phyloP scores from a whole-genome alignment of 1,140 invertebrate genomes.

The Eupristina koningsbergeri region DNA sequence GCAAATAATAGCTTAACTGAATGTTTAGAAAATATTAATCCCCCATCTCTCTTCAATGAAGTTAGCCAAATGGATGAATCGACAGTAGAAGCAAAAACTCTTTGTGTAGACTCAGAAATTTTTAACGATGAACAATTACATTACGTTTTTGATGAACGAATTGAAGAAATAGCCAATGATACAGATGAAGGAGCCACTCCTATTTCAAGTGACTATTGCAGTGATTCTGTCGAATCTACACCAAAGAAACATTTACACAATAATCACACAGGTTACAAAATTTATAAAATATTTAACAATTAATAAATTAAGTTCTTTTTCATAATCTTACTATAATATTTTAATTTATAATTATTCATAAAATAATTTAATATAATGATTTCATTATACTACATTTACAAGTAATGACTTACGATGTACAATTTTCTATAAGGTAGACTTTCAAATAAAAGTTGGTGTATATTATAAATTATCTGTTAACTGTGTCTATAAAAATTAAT shows the following conservation, averaged over 20 bases:
- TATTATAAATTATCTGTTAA: no score
- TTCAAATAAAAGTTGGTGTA: no score
- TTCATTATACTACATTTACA: no score
- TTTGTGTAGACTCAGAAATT: slow-evolving; percentile 71
- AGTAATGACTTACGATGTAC: no score
- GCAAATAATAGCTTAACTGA: slow-evolving; percentile 74
- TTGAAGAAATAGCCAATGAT: slow-evolving; percentile 65
- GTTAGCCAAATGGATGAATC: slow-evolving; percentile 78
- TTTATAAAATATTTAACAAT: neutral
- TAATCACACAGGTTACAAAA: slow-evolving; percentile 40
- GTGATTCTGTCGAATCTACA: slow-evolving; percentile 80
- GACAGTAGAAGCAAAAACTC: slow-evolving; percentile 74
- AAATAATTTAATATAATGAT: no score
- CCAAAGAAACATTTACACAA: slow-evolving; percentile 77
- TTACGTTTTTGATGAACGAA: slow-evolving; percentile 56
- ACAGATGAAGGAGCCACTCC: slow-evolving; percentile 74
- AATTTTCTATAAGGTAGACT: no score
- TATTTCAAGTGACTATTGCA: slow-evolving; percentile 75
- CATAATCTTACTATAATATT: neutral
- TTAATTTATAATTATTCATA: no score
- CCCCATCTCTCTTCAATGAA: slow-evolving; percentile 77
- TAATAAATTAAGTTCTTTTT: neutral
- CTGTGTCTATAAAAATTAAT: no score
- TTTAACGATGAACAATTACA: slow-evolving; percentile 63
- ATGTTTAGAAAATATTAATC: slow-evolving; percentile 78